Evolutionary conservation across 1,140 invertebrate species (phyloP).

Genomic region (Euwallacea similis): DNA sequence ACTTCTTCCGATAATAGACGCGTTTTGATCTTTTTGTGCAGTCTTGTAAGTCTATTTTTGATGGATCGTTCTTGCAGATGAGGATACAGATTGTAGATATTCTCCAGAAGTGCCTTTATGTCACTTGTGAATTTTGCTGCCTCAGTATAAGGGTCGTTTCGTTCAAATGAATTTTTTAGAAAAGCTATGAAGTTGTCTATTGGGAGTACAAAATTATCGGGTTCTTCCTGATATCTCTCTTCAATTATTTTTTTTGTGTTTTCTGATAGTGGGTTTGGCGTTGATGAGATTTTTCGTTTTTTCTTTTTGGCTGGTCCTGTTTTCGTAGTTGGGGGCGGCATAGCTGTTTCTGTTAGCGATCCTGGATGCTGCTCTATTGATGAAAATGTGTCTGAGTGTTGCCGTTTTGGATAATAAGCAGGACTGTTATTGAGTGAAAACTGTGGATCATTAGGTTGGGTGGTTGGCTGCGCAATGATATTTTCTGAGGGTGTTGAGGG

Average conservation of each 20-base stretch:
- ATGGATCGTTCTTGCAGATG: not conserved
- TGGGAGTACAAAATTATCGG: not conserved
- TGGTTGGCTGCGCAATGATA: no score
- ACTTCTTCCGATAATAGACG: not conserved
- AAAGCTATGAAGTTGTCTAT: not conserved
- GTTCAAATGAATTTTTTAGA: not conserved
- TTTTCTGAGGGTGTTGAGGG: no score
- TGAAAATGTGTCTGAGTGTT: not conserved
- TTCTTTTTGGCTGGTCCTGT: not conserved
- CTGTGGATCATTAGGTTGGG: no score
- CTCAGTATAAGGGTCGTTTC: not conserved
- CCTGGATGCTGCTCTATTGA: not conserved
- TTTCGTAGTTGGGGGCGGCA: not conserved
- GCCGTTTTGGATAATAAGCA: not conserved
- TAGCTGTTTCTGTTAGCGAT: not conserved
- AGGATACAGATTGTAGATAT: constrained; percentile 1
- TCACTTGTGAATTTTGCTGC: not conserved
- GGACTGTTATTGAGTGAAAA: no score
- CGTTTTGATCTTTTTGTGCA: not conserved
- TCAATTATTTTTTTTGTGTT: constrained; percentile 2
- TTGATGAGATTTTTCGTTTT: not conserved
- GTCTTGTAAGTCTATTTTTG: constrained; percentile 1
- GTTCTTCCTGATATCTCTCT: not conserved
- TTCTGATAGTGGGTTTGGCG: not conserved
- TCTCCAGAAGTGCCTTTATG: not conserved